Evolutionary conservation across 2,888 invertebrate species (phyloP).

Genomic region (Crossocerus cetratus): DNA sequence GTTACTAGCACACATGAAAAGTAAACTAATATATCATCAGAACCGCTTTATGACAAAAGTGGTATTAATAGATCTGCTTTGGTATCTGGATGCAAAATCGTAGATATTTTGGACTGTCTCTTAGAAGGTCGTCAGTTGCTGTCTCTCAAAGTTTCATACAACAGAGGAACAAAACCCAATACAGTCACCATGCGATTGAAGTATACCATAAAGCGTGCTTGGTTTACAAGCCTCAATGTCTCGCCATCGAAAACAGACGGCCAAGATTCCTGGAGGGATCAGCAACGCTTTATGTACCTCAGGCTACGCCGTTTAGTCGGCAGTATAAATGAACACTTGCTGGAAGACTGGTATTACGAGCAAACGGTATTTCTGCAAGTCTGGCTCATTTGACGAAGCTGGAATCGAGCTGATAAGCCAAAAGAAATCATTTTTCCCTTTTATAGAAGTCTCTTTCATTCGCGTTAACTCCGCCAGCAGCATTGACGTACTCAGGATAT

Average conservation of each 20-base stretch:
- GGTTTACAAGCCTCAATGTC: slow-evolving; percentile 72
- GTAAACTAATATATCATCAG: not conserved
- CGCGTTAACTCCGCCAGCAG: slow-evolving; percentile 57
- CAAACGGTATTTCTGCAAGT: slow-evolving; percentile 40
- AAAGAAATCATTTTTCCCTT: not conserved
- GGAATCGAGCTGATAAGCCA: not conserved
- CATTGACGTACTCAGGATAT: slow-evolving; percentile 72
- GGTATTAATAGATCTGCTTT: slow-evolving; percentile 62
- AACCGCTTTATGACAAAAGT: not conserved
- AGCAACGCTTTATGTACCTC: slow-evolving; percentile 73
- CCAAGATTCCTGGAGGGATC: slow-evolving; percentile 71
- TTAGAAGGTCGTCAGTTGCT: slow-evolving; percentile 69
- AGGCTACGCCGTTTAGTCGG: slow-evolving; percentile 70
- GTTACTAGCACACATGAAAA: not conserved
- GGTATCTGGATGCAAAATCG: slow-evolving; percentile 72
- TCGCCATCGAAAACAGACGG: slow-evolving; percentile 55
- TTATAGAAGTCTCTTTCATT: slow-evolving; percentile 39
- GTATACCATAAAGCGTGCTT: slow-evolving; percentile 70
- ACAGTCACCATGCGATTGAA: slow-evolving; percentile 67
- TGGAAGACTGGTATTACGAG: slow-evolving; percentile 66
- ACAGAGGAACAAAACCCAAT: slow-evolving; percentile 35
- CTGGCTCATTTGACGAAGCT: no score
- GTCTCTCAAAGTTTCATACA: slow-evolving; percentile 60
- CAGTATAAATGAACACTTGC: slow-evolving; percentile 70
- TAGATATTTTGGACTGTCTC: slow-evolving; percentile 73